Percentiles rank a stretch among this genome's conserved stretches.
phyloP scores from a whole-genome alignment of 2,797 vertebrate genomes.

The Thripadectes ignobilis region DNA sequence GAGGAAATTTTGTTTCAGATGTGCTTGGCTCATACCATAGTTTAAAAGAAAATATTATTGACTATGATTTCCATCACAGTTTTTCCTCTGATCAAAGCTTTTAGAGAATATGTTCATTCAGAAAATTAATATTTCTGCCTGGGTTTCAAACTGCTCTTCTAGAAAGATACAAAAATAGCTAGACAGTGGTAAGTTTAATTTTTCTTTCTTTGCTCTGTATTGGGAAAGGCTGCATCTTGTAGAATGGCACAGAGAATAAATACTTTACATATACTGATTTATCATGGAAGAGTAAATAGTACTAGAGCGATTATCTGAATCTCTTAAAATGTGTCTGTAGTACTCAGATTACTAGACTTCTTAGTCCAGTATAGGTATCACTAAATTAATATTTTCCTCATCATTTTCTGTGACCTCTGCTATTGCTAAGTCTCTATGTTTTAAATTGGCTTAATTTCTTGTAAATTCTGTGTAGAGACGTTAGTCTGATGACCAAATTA shows the following conservation, averaged over 20 bases:
- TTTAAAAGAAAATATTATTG: background rate
- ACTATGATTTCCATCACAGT: background rate
- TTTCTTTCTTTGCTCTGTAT: background rate
- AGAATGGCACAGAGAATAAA: background rate
- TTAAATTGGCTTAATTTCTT: background rate
- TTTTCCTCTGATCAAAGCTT: background rate
- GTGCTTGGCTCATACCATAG: background rate
- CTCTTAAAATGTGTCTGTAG: background rate
- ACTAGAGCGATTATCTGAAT: background rate
- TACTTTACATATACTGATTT: background rate
- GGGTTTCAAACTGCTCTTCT: background rate
- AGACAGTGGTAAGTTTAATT: background rate
- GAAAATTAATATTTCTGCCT: background rate
- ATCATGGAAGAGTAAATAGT: background rate
- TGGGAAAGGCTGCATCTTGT: background rate
- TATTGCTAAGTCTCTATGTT: background rate
- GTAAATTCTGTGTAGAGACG: background rate
- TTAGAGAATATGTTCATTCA: background rate
- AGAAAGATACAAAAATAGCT: background rate
- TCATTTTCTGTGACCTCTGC: background rate
- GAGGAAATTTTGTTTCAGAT: background rate
- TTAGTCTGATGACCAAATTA: background rate
- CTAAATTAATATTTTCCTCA: background rate
- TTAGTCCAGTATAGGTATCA: background rate
- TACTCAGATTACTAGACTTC: background rate